Evolutionary conservation across 2,888 invertebrate genomes (phyloP).

Genomic region (Andrena dorsata): DNA sequence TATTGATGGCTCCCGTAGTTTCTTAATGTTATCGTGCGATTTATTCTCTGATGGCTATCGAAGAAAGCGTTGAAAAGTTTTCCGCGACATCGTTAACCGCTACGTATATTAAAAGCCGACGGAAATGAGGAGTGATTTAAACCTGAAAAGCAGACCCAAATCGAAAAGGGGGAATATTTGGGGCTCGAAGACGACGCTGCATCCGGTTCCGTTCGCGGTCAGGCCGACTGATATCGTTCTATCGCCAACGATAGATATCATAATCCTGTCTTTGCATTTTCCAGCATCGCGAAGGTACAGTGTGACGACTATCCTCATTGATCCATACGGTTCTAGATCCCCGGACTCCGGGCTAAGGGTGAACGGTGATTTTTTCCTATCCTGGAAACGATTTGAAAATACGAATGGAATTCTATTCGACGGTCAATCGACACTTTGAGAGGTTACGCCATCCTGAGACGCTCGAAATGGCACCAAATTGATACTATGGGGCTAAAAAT

Average conservation of each 20-base stretch:
- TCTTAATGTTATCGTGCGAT: constrained; percentile 84
- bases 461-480: no score
- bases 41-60: constrained; percentile 72
- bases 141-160: constrained; percentile 89
- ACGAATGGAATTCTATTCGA: no score
- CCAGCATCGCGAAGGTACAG: constrained; percentile 82
- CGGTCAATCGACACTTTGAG: no score
- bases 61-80: neutral
- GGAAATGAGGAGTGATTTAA: constrained; percentile 60
- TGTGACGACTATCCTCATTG: constrained; percentile 76
- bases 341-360: constrained; percentile 73
- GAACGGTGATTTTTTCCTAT: constrained; percentile 70
- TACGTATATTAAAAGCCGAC: neutral
- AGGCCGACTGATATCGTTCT: constrained; percentile 85
- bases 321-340: constrained; percentile 79
- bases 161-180: constrained; percentile 86
- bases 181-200: constrained; percentile 88
- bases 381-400: constrained; percentile 31
- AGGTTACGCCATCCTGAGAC: no score
- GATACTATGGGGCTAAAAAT: no score
- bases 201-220: constrained; percentile 88
- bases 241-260: constrained; percentile 83
- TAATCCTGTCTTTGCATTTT: constrained; percentile 79
- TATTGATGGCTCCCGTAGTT: constrained; percentile 87
- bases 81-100: neutral